phyloP scores from a whole-genome alignment of 2,888 invertebrate species.

The Panzeria rudis region DNA sequence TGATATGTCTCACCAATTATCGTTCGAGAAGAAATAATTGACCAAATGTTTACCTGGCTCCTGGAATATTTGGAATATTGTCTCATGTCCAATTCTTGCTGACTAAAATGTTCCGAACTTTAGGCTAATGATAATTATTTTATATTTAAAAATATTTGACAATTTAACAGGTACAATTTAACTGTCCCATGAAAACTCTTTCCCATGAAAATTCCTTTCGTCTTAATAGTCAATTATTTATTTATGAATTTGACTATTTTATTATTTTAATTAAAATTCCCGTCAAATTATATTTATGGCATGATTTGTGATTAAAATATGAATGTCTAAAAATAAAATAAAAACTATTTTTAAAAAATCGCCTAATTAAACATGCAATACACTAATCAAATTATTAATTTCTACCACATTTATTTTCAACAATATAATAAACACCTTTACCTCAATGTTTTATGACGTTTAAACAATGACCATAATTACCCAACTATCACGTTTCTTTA shows the following conservation, averaged over 20 bases:
- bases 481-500: constrained; percentile 53
- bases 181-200: not conserved
- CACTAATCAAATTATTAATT: constrained; percentile 40
- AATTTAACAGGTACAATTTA: not conserved
- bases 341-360: not conserved
- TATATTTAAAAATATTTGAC: no score
- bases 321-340: not conserved
- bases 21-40: no score
- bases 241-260: not conserved
- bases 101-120: no score
- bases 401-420: not conserved
- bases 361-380: constrained; percentile 48
- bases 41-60: no score
- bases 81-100: no score
- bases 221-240: not conserved
- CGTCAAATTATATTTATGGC: constrained; percentile 22
- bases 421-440: not conserved
- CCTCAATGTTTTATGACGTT: constrained; percentile 4
- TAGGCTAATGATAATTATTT: no score
- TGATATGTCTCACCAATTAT: no score
- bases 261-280: not conserved
- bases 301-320: constrained; percentile 48
- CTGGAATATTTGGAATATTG: no score
- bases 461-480: constrained; percentile 51
- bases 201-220: not conserved